These are phyloP conservation scores for Megaustenia siamemsis DNA, from an alignment of 2,888 invertebrate genomes.

Conservation along the genomic window DNA sequence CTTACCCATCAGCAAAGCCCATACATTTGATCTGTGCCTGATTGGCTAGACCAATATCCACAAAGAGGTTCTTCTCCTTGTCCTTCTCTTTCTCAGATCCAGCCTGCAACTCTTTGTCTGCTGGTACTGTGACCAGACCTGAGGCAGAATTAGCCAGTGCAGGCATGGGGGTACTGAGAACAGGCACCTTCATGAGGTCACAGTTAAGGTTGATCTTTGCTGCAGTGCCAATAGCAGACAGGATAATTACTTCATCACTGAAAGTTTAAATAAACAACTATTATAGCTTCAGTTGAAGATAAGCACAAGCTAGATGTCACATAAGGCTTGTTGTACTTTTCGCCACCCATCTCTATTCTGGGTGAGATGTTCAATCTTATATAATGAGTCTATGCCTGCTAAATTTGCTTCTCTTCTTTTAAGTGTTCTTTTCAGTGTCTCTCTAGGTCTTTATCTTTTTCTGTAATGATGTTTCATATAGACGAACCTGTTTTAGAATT, in stretches of 20 bases:
- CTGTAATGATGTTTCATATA: too few relatives aligned
- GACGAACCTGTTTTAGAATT: too few relatives aligned
- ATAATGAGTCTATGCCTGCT: too few relatives aligned
- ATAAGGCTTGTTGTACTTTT: too few relatives aligned
- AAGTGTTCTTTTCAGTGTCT: too few relatives aligned
- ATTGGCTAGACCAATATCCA: conserved; percentile 78
- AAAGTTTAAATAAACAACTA: background rate
- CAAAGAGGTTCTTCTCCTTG: conserved; percentile 72
- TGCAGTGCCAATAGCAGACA: conserved; percentile 96
- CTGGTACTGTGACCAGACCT: background rate
- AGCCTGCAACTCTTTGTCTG: conserved; percentile 43
- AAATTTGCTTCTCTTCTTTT: too few relatives aligned
- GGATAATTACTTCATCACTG: conserved; percentile 96
- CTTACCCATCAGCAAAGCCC: conserved; percentile 10
- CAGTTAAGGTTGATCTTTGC: conserved; percentile 84
- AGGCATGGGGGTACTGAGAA: background rate
- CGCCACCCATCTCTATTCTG: too few relatives aligned
- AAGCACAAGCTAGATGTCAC: too few relatives aligned
- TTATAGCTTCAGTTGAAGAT: too few relatives aligned
- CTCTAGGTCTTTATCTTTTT: too few relatives aligned
- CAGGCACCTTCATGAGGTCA: conserved; percentile 53
- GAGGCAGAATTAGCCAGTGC: background rate
- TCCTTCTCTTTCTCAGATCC: conserved; percentile 58
- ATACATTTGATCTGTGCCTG: conserved; percentile 64
- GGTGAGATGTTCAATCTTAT: too few relatives aligned